These are phyloP conservation scores for Alosa sapidissima DNA, from an alignment of 2,797 vertebrate genomes.

Conservation along the genomic window DNA sequence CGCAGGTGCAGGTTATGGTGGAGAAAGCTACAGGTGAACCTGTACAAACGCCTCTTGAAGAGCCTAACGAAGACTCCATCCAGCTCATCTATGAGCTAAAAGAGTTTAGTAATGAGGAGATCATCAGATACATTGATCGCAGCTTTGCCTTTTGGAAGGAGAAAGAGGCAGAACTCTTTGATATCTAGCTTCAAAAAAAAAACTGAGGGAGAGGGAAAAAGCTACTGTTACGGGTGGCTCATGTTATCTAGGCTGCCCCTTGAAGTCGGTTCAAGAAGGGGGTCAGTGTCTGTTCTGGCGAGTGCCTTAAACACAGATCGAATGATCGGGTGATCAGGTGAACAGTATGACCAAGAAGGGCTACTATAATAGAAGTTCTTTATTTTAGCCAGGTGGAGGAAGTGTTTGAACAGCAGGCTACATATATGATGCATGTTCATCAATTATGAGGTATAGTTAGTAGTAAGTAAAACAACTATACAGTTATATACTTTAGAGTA, in stretches of 20 bases:
- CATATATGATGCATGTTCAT: neutral
- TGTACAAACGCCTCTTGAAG: constrained; percentile 35
- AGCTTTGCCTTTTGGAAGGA: constrained; percentile 99
- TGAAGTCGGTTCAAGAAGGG: constrained; percentile 10
- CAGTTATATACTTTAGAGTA: neutral
- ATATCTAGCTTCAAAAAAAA: constrained; percentile 68
- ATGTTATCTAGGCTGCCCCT: constrained; percentile 11
- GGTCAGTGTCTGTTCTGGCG: constrained; percentile 7
- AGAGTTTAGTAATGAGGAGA: constrained; percentile 94
- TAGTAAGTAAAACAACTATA: neutral
- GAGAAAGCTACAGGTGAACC: neutral
- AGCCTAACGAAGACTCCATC: constrained; percentile 72
- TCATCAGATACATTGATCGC: constrained; percentile 93
- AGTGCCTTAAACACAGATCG: constrained; percentile 14
- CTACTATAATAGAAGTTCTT: neutral
- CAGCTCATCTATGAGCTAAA: constrained; percentile 86
- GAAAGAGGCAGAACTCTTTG: constrained; percentile 91
- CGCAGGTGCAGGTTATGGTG: neutral
- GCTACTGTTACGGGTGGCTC: constrained; percentile 18
- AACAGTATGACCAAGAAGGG: neutral
- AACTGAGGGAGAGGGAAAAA: neutral
- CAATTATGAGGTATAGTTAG: neutral
- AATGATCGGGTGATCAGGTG: neutral
- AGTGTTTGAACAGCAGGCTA: neutral
- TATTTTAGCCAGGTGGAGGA: neutral